Percentiles rank a stretch among this genome's conserved stretches.
Conservation (phyloP, 2,113 vertebrate species). For the Datnioides undecimradiatus region DNA sequence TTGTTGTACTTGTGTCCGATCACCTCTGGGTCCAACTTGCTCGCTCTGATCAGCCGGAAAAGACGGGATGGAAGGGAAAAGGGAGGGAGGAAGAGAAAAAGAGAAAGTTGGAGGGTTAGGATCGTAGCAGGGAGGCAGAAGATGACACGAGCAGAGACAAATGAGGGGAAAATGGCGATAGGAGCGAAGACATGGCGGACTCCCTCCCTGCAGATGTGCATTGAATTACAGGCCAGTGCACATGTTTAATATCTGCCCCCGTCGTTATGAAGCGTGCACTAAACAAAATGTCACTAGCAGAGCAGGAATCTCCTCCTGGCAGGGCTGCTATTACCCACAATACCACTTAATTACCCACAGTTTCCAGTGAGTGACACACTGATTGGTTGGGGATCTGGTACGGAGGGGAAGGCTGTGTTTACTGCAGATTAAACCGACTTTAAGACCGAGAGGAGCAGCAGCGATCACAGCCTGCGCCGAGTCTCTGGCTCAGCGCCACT, state of each 20-base stretch:
- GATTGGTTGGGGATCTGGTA: constrained; percentile 52
- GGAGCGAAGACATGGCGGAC: background rate
- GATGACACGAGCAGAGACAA: background rate
- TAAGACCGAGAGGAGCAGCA: constrained; percentile 18
- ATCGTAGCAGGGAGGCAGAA: constrained; percentile 5
- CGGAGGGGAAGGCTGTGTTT: constrained; percentile 33
- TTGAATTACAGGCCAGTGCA: background rate
- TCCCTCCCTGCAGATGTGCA: constrained; percentile 3
- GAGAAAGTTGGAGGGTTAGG: constrained; percentile 37
- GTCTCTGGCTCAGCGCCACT: constrained; percentile 10
- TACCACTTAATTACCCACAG: constrained; percentile 68
- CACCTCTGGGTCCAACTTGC: constrained; percentile 91
- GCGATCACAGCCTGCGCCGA: constrained; percentile 23
- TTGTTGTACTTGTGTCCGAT: constrained; percentile 95
- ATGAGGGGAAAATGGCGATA: background rate
- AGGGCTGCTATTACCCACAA: constrained; percentile 60
- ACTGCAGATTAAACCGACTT: constrained; percentile 48
- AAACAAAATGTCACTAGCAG: constrained; percentile 28
- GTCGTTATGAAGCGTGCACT: constrained; percentile 4
- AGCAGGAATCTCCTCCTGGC: constrained; percentile 52
- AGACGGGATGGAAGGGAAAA: constrained; percentile 50
- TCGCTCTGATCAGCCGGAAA: constrained; percentile 82
- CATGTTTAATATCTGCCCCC: constrained; percentile 9
- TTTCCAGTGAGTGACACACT: constrained; percentile 59
- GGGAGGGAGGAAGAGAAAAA: background rate